Percentiles rank a stretch among this genome's conserved stretches.
These are phyloP conservation scores for Echinometra lucunter DNA, from an alignment of 53 echinoderm and acorn worm genomes.

Conservation along the genomic window DNA sequence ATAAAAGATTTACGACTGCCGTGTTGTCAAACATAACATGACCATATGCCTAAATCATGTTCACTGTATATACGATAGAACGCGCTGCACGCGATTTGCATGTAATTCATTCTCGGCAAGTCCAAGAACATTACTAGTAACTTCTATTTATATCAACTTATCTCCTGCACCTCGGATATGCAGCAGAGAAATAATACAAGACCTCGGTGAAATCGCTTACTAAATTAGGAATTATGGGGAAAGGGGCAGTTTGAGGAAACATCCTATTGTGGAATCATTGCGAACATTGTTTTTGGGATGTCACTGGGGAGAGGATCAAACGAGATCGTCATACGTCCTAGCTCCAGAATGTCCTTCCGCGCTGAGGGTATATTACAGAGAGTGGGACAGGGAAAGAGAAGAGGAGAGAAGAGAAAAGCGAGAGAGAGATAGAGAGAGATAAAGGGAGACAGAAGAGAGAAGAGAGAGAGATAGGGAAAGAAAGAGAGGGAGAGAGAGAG, in stretches of 20 bases:
- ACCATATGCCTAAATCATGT: slow-evolving; percentile 28
- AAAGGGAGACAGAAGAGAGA: background rate
- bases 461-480: no score
- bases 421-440: no score
- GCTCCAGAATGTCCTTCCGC: background rate
- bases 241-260: slow-evolving; percentile 8
- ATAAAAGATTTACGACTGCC: background rate
- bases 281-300: background rate
- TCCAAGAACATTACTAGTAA: background rate
- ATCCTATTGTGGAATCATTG: background rate
- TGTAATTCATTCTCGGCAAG: background rate
- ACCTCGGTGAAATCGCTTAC: background rate
- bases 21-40: background rate
- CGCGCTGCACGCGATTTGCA: background rate
- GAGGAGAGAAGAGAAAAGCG: background rate
- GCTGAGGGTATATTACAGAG: background rate
- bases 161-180: background rate
- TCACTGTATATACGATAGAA: background rate
- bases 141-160: background rate
- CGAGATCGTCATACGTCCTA: background rate
- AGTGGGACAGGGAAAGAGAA: background rate
- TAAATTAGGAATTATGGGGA: background rate
- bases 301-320: background rate
- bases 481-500: background rate
- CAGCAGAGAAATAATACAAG: background rate